A percentile compares a stretch with the other conserved stretches of the same genome.
These are phyloP conservation scores for Napeogenes sylphis DNA, from an alignment of 2,888 invertebrate species.

Conservation along the genomic window DNA sequence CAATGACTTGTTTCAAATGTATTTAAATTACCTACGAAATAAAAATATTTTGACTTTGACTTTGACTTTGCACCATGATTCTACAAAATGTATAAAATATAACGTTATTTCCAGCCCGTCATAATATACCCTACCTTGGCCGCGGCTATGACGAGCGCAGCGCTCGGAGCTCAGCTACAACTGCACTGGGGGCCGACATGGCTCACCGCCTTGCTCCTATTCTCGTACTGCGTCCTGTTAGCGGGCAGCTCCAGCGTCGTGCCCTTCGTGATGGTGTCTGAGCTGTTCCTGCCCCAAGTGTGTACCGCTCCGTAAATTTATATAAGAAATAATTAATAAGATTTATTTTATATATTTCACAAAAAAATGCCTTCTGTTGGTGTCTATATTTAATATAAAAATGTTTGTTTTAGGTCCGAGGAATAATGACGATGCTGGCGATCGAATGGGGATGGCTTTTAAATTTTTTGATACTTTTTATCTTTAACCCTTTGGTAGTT, in stretches of 20 bases:
- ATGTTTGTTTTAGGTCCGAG: slow-evolving; percentile 45
- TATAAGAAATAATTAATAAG: not conserved
- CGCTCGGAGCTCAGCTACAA: slow-evolving; percentile 51
- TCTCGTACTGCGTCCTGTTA: slow-evolving; percentile 41
- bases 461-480: slow-evolving; percentile 47
- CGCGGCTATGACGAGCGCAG: slow-evolving; percentile 40
- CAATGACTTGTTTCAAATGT: too few species aligned
- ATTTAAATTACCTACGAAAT: too few species aligned
- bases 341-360: not conserved
- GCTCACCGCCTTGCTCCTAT: slow-evolving; percentile 45
- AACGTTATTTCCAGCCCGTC: slow-evolving; percentile 41
- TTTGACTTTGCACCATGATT: too few species aligned
- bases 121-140: slow-evolving; percentile 46
- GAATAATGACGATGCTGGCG: slow-evolving; percentile 46
- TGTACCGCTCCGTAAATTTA: not conserved
- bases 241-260: slow-evolving; percentile 52
- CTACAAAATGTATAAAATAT: too few species aligned
- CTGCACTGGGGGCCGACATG: slow-evolving; percentile 52
- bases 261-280: slow-evolving; percentile 49
- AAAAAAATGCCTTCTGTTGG: too few species aligned
- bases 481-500: slow-evolving; percentile 46
- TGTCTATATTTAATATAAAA: too few species aligned
- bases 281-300: slow-evolving; percentile 58
- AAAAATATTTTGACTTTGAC: too few species aligned
- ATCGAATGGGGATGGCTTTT: slow-evolving; percentile 52